Evolutionary conservation across 2,797 vertebrate species (phyloP).

Genomic region (Poeciliopsis presidionis): DNA sequence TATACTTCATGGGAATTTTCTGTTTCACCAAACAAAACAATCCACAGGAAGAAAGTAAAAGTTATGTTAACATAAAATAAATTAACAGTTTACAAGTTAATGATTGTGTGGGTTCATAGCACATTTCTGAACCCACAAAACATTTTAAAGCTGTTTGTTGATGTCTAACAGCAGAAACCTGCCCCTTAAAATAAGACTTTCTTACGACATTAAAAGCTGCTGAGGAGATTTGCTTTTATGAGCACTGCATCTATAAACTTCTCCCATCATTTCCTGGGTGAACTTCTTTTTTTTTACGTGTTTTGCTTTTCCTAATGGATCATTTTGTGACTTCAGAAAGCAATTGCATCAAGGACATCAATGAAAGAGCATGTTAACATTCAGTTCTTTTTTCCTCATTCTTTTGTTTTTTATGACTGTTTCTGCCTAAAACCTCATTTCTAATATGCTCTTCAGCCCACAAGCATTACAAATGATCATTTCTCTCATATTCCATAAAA

Average conservation of each 20-base stretch:
- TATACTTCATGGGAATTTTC: background rate
- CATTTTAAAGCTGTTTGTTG: background rate
- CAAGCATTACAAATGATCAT: background rate
- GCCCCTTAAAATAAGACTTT: background rate
- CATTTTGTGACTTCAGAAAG: conserved; percentile 34
- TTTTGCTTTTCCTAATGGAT: background rate
- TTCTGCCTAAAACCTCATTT: background rate
- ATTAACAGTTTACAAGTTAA: background rate
- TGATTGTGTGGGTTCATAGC: background rate
- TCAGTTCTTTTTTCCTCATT: conserved; percentile 23
- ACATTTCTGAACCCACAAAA: background rate
- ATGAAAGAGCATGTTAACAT: conserved; percentile 59
- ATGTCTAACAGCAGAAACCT: background rate
- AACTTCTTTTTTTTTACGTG: background rate
- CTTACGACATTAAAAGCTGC: background rate
- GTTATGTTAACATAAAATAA: background rate
- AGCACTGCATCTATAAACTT: background rate
- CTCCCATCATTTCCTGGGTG: background rate
- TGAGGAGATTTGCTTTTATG: background rate
- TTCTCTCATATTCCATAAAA: background rate
- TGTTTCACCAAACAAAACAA: background rate
- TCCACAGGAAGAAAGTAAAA: background rate
- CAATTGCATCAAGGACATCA: conserved; percentile 26
- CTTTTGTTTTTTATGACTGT: background rate
- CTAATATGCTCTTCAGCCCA: background rate